Evolutionary conservation across 2,113 vertebrate species (phyloP).

Genomic region (Siniperca chuatsi): DNA sequence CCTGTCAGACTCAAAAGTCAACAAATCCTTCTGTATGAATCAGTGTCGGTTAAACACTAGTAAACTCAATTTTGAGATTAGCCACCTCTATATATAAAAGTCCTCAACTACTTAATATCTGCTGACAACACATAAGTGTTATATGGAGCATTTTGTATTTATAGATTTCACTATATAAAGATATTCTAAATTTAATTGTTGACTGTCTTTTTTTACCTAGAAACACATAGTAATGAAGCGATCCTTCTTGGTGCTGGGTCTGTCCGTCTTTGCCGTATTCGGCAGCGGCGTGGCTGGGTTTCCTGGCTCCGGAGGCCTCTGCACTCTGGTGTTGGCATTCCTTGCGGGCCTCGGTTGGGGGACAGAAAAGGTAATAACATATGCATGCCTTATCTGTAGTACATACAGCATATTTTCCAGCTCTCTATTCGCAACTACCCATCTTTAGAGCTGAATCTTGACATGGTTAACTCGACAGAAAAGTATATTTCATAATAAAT

Average conservation of each 20-base stretch:
- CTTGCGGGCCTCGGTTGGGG: conserved; percentile 92
- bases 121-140: background rate
- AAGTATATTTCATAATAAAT: background rate
- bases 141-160: background rate
- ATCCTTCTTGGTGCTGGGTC: conserved; percentile 89
- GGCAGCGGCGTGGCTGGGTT: conserved; percentile 89
- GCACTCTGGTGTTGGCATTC: conserved; percentile 92
- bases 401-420: background rate
- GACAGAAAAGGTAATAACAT: conserved; percentile 86
- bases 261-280: conserved; percentile 92
- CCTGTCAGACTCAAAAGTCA: background rate
- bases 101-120: background rate
- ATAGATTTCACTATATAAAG: background rate
- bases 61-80: background rate
- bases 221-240: conserved; percentile 87
- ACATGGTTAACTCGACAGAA: background rate
- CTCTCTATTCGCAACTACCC: background rate
- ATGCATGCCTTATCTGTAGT: background rate
- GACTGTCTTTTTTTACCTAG: conserved; percentile 55
- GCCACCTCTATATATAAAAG: background rate
- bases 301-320: conserved; percentile 95
- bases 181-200: background rate
- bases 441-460: background rate
- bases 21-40: background rate
- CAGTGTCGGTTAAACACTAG: background rate